Evolutionary conservation across 2,113 vertebrate genomes (phyloP).

Genomic region (Chaenogobius annularis): DNA sequence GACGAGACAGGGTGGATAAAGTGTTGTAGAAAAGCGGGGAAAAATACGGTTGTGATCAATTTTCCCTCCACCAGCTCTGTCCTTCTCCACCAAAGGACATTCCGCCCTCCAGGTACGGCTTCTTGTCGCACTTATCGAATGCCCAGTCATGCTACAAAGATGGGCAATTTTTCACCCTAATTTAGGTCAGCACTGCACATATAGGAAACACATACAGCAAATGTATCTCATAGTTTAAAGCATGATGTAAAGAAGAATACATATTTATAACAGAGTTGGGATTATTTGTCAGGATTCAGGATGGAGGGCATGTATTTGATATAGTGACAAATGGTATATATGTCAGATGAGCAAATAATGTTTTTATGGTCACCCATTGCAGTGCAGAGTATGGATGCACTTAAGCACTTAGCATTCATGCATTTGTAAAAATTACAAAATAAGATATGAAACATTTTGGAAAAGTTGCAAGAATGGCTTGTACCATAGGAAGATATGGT

Average conservation of each 20-base stretch:
- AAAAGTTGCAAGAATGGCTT: not conserved
- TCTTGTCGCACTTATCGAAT: slow-evolving; percentile 54
- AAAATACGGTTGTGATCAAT: slow-evolving; percentile 52
- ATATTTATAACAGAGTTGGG: slow-evolving; percentile 30
- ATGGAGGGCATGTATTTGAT: slow-evolving; percentile 7
- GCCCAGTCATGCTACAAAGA: slow-evolving; percentile 60
- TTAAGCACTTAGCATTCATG: not conserved
- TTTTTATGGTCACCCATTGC: not conserved
- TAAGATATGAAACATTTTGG: not conserved
- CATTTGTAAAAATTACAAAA: not conserved
- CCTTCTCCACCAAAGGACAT: slow-evolving; percentile 57
- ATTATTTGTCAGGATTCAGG: slow-evolving; percentile 18
- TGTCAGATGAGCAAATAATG: not conserved
- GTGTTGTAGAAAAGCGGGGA: slow-evolving; percentile 14
- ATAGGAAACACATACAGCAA: slow-evolving; percentile 6
- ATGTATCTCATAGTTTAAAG: slow-evolving; percentile 8
- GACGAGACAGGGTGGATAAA: slow-evolving; percentile 10
- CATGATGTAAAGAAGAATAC: slow-evolving; percentile 23
- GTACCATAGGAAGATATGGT: no score
- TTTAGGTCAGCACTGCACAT: slow-evolving; percentile 51
- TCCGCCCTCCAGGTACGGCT: slow-evolving; percentile 56
- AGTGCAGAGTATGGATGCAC: not conserved
- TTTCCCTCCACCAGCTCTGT: slow-evolving; percentile 43
- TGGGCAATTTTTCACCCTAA: slow-evolving; percentile 63
- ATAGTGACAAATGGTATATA: slow-evolving; percentile 7